Percentiles rank a stretch among this genome's conserved stretches.
Conservation (phyloP, 35 echinoderm and acorn worm species). For the Acanthaster planci region DNA sequence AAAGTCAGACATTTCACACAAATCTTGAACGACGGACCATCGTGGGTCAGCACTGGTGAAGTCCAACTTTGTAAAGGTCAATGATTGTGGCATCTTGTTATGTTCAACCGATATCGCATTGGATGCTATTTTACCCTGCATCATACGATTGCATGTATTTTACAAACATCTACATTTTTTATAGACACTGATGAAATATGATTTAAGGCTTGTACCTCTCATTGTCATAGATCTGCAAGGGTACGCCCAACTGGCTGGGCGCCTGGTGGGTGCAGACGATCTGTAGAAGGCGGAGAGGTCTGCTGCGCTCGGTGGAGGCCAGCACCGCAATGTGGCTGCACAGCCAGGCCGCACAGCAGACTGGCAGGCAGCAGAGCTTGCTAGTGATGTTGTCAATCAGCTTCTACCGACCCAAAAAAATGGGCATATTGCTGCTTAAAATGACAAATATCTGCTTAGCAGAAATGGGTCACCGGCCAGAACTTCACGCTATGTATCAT, state of each 20-base stretch:
- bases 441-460: no score
- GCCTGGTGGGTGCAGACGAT: constrained; percentile 36
- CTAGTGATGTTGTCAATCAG: constrained; percentile 57
- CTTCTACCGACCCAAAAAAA: constrained; percentile 47
- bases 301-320: constrained; percentile 47
- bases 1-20: no score
- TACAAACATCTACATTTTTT: neutral
- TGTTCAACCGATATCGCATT: no score
- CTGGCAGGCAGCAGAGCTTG: constrained; percentile 62
- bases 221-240: constrained; percentile 62
- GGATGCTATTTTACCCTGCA: no score
- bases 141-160: no score
- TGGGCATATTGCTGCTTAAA: no score
- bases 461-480: no score
- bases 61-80: no score
- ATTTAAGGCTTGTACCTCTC: constrained; percentile 54
- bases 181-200: neutral
- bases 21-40: no score
- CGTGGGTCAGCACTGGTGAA: no score
- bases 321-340: constrained; percentile 65
- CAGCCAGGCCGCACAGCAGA: constrained; percentile 71
- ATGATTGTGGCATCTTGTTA: no score
- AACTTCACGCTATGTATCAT: no score
- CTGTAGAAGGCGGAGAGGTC: constrained; percentile 47
- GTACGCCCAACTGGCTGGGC: constrained; percentile 30